Base-by-base conservation (phyloP, 1,140 invertebrate genomes). In the Chelonus insularis region DNA sequence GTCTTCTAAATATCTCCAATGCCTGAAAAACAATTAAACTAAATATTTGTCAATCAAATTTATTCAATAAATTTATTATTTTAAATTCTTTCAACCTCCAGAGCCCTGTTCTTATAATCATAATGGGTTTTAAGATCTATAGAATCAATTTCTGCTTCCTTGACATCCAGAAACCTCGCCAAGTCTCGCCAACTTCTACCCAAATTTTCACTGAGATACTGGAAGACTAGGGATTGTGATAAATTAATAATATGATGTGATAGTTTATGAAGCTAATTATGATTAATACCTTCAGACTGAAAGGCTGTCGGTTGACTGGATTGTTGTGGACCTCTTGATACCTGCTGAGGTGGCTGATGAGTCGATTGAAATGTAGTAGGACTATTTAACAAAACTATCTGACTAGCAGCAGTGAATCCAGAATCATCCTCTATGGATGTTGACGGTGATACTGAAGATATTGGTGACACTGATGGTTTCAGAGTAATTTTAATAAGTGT, bases 161-260 rank as follows among this genome's bases (percentile, higher is more conserved):
- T 74, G 6, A 86, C 69, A 59, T 77, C 73, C 21, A 86, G 71
- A 68, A 77, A 72, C 77, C 85, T 80, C 8, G 77, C 82, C 12
- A 86, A 71, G 32, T 84, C 80, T 68, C 77, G 77, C 85, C 85
- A 86, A 57, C 72, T 73, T 51, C 68, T 76, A 14, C 85, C 85
- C 56, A 86, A 72, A 69, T 80, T 76, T 66, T 81, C 75, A 43
- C 70, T 69, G 8, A 79, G 4, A 55, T 57, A 47, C 0, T 66
- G 39, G 14, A 75, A 56, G 5, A 77, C 79, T n/a, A n/a, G n/a
- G n/a, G n/a, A n/a, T n/a, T 81, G 39, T 48, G 68, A 70, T 50
- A 56, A 65, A 57, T 48, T 56, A n/a, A 55, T 34, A 45, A 59
- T 36, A 60, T 59, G 45, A n/a, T 14, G 36, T 54, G 60, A 60